phyloP scores from a whole-genome alignment of 1,140 invertebrate genomes.

The Bombyx mori region DNA sequence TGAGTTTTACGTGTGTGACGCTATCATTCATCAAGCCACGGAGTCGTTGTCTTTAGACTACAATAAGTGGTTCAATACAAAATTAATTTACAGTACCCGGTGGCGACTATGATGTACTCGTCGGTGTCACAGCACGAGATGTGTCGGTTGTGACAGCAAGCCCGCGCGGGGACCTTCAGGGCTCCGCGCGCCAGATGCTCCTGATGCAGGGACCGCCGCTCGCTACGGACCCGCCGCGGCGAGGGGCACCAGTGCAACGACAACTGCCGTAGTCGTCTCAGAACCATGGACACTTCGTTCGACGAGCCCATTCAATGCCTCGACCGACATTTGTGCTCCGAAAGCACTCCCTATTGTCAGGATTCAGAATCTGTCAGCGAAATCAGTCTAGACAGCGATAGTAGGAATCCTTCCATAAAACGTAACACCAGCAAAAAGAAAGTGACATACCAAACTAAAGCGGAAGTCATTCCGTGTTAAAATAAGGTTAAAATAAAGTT shows the following conservation, averaged over 20 bases:
- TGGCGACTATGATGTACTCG: conserved; percentile 67
- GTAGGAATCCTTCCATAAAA: conserved; percentile 49
- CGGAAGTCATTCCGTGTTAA: conserved; percentile 53
- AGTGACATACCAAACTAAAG: conserved; percentile 62
- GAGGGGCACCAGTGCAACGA: conserved; percentile 23
- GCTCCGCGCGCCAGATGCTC: conserved; percentile 44
- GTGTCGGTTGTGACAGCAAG: conserved; percentile 69
- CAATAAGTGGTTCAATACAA: too few relatives aligned
- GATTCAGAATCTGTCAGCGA: conserved; percentile 59
- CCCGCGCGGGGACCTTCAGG: conserved; percentile 46
- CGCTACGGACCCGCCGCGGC: conserved; percentile 33
- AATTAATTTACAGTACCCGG: conserved; percentile 55
- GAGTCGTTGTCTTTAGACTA: too few relatives aligned
- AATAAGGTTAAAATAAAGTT: conserved; percentile 11
- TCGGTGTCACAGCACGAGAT: conserved; percentile 67
- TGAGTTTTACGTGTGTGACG: too few relatives aligned
- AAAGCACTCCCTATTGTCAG: conserved; percentile 30
- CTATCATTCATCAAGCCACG: too few relatives aligned
- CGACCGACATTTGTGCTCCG: conserved; percentile 39
- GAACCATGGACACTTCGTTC: conserved; percentile 31
- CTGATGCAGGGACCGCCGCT: conserved; percentile 49
- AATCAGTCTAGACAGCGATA: conserved; percentile 55
- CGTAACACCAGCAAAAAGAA: conserved; percentile 38
- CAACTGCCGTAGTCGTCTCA: conserved; percentile 37
- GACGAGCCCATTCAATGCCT: conserved; percentile 46